These are phyloP conservation scores for Rhizomys pruinosus DNA, from an alignment of 2,113 vertebrate species.

Conservation along the genomic window DNA sequence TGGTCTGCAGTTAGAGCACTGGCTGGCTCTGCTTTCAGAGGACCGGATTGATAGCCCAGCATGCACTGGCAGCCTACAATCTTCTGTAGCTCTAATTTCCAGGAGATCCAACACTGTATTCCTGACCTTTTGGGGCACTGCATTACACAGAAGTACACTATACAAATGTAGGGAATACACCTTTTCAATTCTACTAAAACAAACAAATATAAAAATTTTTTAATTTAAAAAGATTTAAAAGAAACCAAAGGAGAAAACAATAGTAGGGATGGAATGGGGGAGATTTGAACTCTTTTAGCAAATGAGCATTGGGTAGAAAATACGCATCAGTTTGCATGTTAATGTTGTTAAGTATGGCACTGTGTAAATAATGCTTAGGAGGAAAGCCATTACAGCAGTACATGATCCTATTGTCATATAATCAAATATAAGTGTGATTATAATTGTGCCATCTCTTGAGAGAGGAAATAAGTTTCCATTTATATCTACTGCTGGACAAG, in stretches of 20 bases:
- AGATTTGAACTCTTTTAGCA: background rate
- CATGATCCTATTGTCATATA: background rate
- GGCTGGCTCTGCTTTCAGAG: no score
- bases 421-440: background rate
- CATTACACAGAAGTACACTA: no score
- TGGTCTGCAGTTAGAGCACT: no score
- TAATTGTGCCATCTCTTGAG: background rate
- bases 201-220: no score
- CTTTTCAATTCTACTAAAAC: no score
- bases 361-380: background rate
- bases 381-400: background rate
- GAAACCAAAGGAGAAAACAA: background rate
- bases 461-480: background rate
- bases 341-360: background rate
- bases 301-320: background rate
- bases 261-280: background rate
- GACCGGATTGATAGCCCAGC: no score
- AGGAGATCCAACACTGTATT: no score
- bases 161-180: no score
- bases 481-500: background rate
- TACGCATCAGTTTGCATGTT: background rate
- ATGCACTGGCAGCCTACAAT: no score
- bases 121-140: no score
- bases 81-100: no score
- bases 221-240: no score